Evolutionary conservation across 2,888 invertebrate genomes (phyloP).

Genomic region (Drosophila rubida): DNA sequence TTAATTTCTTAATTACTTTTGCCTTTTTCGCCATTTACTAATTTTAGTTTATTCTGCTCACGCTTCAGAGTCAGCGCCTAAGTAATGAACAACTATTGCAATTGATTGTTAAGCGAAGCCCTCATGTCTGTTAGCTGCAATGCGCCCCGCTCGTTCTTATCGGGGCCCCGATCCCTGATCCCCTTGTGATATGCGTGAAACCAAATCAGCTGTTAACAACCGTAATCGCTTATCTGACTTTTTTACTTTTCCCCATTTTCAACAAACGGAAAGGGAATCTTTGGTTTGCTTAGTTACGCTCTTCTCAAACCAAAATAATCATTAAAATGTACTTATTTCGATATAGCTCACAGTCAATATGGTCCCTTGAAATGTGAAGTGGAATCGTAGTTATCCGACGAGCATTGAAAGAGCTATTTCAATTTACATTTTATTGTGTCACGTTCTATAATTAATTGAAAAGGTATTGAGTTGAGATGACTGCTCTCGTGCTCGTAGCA

Average conservation of each 20-base stretch:
- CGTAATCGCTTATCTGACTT: conserved; percentile 13
- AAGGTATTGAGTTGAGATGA: conserved; percentile 6
- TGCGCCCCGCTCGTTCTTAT: background rate
- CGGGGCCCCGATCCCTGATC: background rate
- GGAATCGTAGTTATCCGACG: background rate
- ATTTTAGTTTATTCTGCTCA: conserved; percentile 11
- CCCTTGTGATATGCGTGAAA: background rate
- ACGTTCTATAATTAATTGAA: conserved; percentile 15
- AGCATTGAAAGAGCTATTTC: background rate
- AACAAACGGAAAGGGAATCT: background rate
- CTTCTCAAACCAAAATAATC: no score
- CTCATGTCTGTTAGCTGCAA: background rate
- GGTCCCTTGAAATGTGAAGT: no score
- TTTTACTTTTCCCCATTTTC: background rate
- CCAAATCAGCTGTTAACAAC: background rate
- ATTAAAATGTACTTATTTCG: no score
- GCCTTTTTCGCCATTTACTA: conserved; percentile 5
- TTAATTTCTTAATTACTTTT: conserved; percentile 20
- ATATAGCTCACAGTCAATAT: no score
- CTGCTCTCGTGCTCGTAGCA: background rate
- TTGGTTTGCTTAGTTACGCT: no score
- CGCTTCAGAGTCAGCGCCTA: background rate
- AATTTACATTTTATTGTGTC: background rate
- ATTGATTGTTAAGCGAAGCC: background rate
- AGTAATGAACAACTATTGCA: background rate